phyloP scores from a whole-genome alignment of 2,113 vertebrate genomes.

The human region DNA sequence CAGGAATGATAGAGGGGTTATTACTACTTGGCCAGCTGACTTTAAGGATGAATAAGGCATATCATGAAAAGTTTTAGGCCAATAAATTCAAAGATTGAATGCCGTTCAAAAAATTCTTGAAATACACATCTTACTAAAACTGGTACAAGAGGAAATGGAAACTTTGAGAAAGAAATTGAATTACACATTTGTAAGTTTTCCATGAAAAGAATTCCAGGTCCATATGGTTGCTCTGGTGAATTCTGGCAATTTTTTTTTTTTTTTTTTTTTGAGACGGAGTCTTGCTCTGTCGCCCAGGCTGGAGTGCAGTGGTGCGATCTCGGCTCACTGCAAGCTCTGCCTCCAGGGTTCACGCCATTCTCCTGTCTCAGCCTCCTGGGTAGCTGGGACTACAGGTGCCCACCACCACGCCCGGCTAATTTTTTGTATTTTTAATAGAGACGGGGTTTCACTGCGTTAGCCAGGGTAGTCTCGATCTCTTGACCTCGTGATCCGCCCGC shows the following conservation, averaged over 20 bases:
- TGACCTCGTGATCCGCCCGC: too few species aligned
- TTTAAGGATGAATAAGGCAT: neutral
- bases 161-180: neutral
- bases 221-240: neutral
- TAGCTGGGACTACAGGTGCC: too few species aligned
- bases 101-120: neutral
- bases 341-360: too few species aligned
- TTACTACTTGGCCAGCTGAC: neutral
- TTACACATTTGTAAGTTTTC: neutral
- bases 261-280: neutral
- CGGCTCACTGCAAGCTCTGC: too few species aligned
- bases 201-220: neutral
- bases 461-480: too few species aligned
- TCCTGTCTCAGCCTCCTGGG: too few species aligned
- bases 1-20: neutral
- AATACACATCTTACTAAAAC: neutral
- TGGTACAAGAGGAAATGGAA: neutral
- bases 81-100: neutral
- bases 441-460: too few species aligned
- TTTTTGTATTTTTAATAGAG: too few species aligned
- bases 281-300: too few species aligned
- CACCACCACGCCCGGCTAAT: too few species aligned
- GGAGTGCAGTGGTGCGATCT: too few species aligned
- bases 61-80: neutral
- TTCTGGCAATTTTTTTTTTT: neutral